These are phyloP conservation scores for Oreamnos americanus DNA, from an alignment of 2,113 vertebrate species.

Conservation along the genomic window DNA sequence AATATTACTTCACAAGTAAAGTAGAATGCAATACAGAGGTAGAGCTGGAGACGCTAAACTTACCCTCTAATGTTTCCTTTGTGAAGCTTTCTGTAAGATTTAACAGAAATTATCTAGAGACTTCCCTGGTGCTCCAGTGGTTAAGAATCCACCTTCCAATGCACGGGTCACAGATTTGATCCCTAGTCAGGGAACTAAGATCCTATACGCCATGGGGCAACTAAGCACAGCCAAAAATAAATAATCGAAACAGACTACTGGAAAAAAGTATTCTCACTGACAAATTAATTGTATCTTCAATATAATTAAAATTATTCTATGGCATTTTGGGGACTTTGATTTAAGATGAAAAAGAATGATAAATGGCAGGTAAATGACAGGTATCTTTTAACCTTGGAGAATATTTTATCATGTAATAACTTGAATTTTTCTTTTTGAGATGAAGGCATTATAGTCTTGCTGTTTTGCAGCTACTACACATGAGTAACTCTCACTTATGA, in stretches of 20 bases:
- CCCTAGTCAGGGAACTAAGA: background rate
- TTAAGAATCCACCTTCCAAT: background rate
- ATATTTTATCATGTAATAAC: constrained; percentile 6
- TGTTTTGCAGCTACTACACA: background rate
- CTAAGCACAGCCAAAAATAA: background rate
- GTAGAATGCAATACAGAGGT: background rate
- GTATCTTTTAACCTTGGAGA: background rate
- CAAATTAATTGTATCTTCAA: constrained; percentile 6
- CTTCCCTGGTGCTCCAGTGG: background rate
- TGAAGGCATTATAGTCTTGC: background rate
- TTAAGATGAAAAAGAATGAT: background rate
- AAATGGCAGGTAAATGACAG: background rate
- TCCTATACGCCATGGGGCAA: background rate
- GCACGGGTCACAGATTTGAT: background rate
- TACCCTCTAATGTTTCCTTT: background rate
- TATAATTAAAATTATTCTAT: constrained; percentile 10
- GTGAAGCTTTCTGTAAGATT: background rate
- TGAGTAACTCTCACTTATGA: background rate
- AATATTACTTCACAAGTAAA: background rate
- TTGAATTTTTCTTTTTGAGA: background rate
- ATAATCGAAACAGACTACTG: background rate
- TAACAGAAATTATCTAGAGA: background rate
- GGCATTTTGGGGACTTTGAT: background rate
- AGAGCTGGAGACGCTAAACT: background rate
- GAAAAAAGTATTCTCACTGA: background rate